Conservation (phyloP, 2,888 invertebrate genomes). For the Acronicta psi region DNA sequence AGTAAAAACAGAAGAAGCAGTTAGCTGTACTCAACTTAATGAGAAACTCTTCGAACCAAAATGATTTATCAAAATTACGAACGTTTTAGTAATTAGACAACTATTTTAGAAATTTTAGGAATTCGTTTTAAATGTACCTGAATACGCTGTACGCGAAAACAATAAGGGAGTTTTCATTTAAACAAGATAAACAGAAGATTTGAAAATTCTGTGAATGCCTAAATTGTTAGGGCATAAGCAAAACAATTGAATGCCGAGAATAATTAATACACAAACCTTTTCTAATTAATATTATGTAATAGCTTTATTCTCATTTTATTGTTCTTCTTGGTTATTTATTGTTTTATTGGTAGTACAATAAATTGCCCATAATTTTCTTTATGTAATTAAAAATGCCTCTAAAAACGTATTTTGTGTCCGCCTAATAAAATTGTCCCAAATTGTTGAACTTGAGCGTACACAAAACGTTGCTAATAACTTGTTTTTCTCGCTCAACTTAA, state of each 20-base stretch:
- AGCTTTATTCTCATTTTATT: too few species aligned
- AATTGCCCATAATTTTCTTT: not conserved
- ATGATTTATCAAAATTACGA: constrained; percentile 45
- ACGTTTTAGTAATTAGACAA: constrained; percentile 22
- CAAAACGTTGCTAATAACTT: constrained; percentile 47
- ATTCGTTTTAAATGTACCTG: constrained; percentile 9
- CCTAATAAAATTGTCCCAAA: not conserved
- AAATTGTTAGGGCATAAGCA: not conserved
- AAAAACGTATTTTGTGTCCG: not conserved
- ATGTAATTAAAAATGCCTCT: too few species aligned
- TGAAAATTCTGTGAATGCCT: constrained; percentile 33
- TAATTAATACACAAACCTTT: not conserved
- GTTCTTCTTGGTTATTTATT: too few species aligned
- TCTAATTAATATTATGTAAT: too few species aligned
- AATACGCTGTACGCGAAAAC: constrained; percentile 2
- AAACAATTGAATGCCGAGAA: constrained; percentile 3
- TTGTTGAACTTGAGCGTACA: constrained; percentile 38
- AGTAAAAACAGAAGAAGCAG: constrained; percentile 48
- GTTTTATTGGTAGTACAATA: not conserved
- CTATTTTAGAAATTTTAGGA: constrained; percentile 30
- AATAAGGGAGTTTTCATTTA: constrained; percentile 16
- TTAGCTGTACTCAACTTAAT: constrained; percentile 56
- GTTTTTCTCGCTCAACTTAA: constrained; percentile 66
- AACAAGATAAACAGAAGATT: constrained; percentile 26
- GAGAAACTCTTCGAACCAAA: constrained; percentile 45